Base-by-base conservation (phyloP, 1,140 invertebrate species). In the Proales similis region DNA sequence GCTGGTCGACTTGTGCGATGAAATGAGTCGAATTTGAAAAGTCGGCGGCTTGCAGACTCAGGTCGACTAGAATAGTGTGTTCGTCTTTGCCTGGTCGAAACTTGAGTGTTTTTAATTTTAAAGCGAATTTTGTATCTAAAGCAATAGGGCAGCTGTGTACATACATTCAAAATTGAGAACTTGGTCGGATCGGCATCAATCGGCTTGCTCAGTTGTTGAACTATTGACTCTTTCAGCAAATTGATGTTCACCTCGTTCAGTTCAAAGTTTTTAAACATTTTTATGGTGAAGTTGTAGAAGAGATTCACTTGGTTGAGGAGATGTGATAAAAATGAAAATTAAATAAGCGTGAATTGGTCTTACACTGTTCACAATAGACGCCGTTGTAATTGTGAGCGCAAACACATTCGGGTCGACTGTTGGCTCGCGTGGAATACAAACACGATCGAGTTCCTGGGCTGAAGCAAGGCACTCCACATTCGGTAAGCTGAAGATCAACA, bases 391-490 rank as follows among this genome's bases (percentile, higher is more conserved):
- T 26, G 20, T 7, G 20, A 26, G 39, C 32, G 32, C 51, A 57
- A 1, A 57, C 51, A 42, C 51, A 57, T 27, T 57, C 45, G 9
- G 51, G 51, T 14, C 51, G 39, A 43, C 51, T 57, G 22, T 57
- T 57, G 5, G 51, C 51, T 42, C 51, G 39, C 51, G 45, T 57
- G 29, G 51, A 39, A 36, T 57, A 29, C 11, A 57, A 29, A 27
- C 51, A 57, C 20, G 51, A 57, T 17, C 11, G 17, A 12, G 51
- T 42, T 3, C 51, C 51, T 39, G 39, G 24, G 3, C 26, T 36
- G 45, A 57, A 57, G 32, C 51, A 57, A 14, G 51, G 51, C 14
- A 57, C 51, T 9, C 51, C 51, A 57, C 51, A 57, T 14, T 57
- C 51, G 45, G 51, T 57, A 36, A 57, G 39, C 7, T 57, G 39